These are phyloP conservation scores for Eupsittula cactorum DNA, from an alignment of 2,113 vertebrate species.

Conservation along the genomic window DNA sequence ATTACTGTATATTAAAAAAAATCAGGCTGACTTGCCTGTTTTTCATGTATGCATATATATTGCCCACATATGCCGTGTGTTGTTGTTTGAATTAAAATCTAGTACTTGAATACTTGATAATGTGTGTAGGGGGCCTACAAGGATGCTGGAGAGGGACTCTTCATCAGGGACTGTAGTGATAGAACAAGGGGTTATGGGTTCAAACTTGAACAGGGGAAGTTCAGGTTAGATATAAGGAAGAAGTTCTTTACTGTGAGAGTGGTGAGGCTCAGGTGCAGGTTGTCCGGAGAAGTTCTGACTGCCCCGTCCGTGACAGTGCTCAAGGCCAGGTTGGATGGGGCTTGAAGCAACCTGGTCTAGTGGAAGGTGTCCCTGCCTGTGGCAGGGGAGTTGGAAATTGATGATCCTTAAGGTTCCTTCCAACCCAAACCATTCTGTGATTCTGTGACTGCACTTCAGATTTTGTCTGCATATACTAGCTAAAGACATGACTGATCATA, in stretches of 20 bases:
- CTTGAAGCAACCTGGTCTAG: background rate
- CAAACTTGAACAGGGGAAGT: background rate
- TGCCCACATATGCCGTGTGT: background rate
- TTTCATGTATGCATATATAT: background rate
- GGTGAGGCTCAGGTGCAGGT: background rate
- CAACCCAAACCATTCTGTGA: background rate
- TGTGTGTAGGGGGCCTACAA: background rate
- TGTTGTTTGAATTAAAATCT: background rate
- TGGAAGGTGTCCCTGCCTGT: background rate
- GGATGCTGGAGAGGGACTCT: background rate
- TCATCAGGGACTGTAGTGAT: background rate
- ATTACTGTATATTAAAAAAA: background rate
- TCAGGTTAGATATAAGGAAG: background rate
- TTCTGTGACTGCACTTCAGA: background rate
- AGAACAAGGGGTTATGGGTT: background rate
- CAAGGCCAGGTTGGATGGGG: background rate
- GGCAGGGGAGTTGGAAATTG: background rate
- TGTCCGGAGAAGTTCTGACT: background rate
- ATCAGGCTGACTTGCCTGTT: background rate
- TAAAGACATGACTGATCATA: background rate
- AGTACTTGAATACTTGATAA: background rate
- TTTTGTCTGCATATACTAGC: background rate
- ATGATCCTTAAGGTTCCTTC: background rate
- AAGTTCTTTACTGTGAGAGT: background rate
- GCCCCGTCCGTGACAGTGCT: background rate